These are phyloP conservation scores for Diachasma alloeum DNA, from an alignment of 1,140 invertebrate genomes.

Conservation along the genomic window DNA sequence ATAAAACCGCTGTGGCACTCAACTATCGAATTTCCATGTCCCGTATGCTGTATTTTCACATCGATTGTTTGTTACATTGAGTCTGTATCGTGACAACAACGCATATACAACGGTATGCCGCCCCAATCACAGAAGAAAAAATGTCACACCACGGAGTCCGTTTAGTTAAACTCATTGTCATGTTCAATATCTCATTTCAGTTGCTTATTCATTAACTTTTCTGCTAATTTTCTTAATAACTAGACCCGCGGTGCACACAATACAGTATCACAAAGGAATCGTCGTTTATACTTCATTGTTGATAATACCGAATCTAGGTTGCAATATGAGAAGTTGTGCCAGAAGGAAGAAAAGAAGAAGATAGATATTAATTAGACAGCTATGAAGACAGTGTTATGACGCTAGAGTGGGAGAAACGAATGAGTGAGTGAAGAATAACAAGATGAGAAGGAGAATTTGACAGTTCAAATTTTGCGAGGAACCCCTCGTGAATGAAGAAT, in stretches of 20 bases:
- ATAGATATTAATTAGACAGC: not conserved
- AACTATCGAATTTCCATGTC: conserved; percentile 8
- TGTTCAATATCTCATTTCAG: conserved; percentile 22
- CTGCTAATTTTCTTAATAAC: conserved; percentile 19
- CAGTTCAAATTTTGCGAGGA: not conserved
- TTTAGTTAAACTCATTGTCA: conserved; percentile 40
- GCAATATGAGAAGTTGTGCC: not conserved
- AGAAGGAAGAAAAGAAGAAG: not conserved
- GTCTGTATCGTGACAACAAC: conserved; percentile 43
- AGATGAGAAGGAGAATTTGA: not conserved
- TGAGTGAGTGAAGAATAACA: conserved; percentile 1
- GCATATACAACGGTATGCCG: conserved; percentile 66
- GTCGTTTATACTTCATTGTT: not conserved
- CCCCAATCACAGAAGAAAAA: conserved; percentile 77
- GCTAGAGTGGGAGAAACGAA: not conserved
- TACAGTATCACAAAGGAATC: not conserved
- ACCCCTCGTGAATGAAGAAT: not conserved
- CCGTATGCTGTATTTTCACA: not conserved
- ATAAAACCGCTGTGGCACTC: conserved; percentile 19
- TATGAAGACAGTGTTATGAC: not conserved
- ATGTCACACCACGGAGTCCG: conserved; percentile 69
- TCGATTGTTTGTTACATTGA: conserved; percentile 14
- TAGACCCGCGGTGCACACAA: conserved; percentile 4
- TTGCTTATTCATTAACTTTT: conserved; percentile 43
- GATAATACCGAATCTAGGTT: not conserved